A percentile compares a stretch with the other conserved stretches of the same genome.
Conservation (phyloP, 2,113 vertebrate species). For the Sciurus niger region DNA sequence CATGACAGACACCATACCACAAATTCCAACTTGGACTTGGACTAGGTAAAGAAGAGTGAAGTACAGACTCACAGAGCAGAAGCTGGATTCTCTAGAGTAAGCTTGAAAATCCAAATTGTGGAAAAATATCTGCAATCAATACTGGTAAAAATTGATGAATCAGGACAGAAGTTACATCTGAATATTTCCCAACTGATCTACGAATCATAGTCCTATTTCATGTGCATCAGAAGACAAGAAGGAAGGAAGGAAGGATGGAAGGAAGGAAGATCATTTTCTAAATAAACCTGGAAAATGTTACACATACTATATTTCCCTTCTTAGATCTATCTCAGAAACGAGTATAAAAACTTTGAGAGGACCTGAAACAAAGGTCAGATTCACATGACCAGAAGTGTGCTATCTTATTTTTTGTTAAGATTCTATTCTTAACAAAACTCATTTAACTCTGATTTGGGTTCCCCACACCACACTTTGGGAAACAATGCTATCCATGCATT, state of each 20-base stretch:
- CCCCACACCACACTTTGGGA: not conserved
- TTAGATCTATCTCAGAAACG: not conserved
- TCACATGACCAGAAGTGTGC: not conserved
- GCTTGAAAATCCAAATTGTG: not conserved
- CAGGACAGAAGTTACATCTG: not conserved
- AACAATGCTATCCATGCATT: not conserved
- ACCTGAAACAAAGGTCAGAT: not conserved
- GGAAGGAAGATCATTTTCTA: not conserved
- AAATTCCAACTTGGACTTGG: not conserved
- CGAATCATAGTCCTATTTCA: not conserved
- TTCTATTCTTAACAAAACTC: not conserved
- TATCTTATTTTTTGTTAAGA: not conserved
- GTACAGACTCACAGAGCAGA: not conserved
- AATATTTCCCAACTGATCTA: not conserved
- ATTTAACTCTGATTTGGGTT: not conserved
- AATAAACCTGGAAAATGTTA: not conserved
- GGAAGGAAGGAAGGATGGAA: not conserved
- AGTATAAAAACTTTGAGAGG: not conserved
- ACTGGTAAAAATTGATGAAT: not conserved
- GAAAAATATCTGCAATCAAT: not conserved
- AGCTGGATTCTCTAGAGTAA: not conserved
- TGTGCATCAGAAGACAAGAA: not conserved
- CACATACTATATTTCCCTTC: not conserved
- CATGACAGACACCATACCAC: not conserved
- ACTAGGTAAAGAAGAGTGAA: not conserved